These are phyloP conservation scores for Eremophila alpestris DNA, from an alignment of 2,797 vertebrate genomes.

Conservation along the genomic window DNA sequence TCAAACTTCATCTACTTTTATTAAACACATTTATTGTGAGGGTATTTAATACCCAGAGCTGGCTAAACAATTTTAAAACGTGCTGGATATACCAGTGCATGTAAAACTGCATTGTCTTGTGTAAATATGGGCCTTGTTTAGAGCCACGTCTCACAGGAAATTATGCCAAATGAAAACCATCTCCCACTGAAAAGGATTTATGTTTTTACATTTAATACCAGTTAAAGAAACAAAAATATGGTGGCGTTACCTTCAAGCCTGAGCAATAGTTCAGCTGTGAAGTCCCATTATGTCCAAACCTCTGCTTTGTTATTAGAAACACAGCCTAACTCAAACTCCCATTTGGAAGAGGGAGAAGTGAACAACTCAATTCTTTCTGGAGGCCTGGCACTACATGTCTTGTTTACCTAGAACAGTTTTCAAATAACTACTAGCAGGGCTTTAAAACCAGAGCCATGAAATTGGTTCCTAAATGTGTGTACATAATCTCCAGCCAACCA, in stretches of 20 bases:
- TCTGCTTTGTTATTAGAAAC: conserved; percentile 53
- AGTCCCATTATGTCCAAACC: conserved; percentile 52
- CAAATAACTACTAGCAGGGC: neutral
- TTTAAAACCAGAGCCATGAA: conserved; percentile 31
- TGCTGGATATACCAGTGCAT: conserved; percentile 64
- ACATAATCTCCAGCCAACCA: neutral
- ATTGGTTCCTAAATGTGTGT: neutral
- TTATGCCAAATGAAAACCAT: conserved; percentile 84
- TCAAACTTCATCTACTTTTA: conserved; percentile 76
- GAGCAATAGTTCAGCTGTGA: conserved; percentile 69
- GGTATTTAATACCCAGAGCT: conserved; percentile 63
- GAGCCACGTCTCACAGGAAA: conserved; percentile 78
- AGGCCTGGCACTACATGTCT: neutral
- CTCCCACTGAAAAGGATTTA: conserved; percentile 74
- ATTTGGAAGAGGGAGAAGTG: conserved; percentile 21
- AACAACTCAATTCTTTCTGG: neutral
- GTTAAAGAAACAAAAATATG: conserved; percentile 71
- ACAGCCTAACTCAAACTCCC: neutral
- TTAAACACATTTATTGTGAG: conserved; percentile 78
- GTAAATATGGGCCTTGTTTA: conserved; percentile 79
- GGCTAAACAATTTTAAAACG: conserved; percentile 73
- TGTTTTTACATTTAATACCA: conserved; percentile 77
- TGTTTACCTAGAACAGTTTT: conserved; percentile 5
- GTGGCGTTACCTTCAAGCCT: conserved; percentile 52
- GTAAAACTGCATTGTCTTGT: conserved; percentile 74